Evolutionary conservation across 2,113 vertebrate species (phyloP), one percentile per base, ranked within the genome.

Genomic region (Rhipidura dahli): DNA sequence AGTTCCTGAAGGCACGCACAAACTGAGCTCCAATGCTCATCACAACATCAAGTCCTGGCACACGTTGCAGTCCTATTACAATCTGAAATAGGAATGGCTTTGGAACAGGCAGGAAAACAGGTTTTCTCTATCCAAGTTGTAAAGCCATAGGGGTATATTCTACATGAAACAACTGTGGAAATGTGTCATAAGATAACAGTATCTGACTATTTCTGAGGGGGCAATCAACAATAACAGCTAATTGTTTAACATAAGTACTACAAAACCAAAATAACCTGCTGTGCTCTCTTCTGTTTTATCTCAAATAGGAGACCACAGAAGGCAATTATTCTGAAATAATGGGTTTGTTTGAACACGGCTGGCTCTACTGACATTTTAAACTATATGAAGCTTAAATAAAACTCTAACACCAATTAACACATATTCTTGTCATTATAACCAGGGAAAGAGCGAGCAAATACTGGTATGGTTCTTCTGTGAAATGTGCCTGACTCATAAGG

Each of bases 1-100:
- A 92, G 27, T 24, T 94, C 83, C 86, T 96, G 69, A 49, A 96
- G 89, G 61, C 69, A 92, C 53, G 69, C 45, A 93, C 85, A 92
- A 85, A 89, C 45, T 89, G 76, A 87, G 88, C 75, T 96, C 76
- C 79, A 93, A 20, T 95, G 31, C 80, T 89, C 90, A 75, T 77
- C 66, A 47, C 70, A 91, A 87, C 88, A 85, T 54, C 31, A 15
- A 91, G 44, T 61, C 49, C 77, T 96, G 88, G 93, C 86, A 95
- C 64, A 47, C 0, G 0, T 3, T 75, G 35, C 31, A 14, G 7
- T 80, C 84, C 65, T 50, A 2, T 72, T 78, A 26, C 44, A 60
- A 49, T 54, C 56, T 92, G 90, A 90, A 93, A 45, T 11, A 91
- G 68, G 28, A 88, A 73, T 45, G 18, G 35, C 60, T 71, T 7